Base-by-base conservation (phyloP, 2,888 invertebrate genomes). In the Agrochola lota region DNA sequence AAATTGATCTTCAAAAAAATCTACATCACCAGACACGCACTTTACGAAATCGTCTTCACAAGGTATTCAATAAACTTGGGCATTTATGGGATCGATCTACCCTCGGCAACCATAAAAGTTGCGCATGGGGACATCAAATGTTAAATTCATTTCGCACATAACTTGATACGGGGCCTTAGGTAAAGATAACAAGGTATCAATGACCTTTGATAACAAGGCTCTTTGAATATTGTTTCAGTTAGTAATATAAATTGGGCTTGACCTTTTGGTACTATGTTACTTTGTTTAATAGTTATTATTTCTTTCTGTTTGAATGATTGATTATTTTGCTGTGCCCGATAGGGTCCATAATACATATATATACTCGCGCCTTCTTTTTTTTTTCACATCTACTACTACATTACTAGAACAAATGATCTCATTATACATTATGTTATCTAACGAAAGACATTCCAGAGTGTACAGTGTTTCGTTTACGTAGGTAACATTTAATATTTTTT, bases 91-190 rank as follows among this genome's bases (percentile, higher is more conserved):
- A 77, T 83, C 85, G 78, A 87, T 82, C 55, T 83, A 23, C 78
- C 83, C 66, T 46, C 43, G 15, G 67, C 62, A 52, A 26, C 72
- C 62, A 77, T 87, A 86, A 87, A 86, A 77, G 63, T 12, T 60
- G 40, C 80, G 72, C 80, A 67, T 40, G 75, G 74, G 78, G 57
- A 71, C 84, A 86, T 87, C 71, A 83, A 88, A 88, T 88, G 85
- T 84, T 86, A 82, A 87, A 88, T 89, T 87, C 86, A 89, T 89
- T 87, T 84, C 76, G 64, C 81, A 83, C 76, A 77, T 80, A 86
- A 81, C 85, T 72, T 70, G 71, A 78, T 74, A 74, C 43, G 55
- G 67, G 68, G 71, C 67, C 52, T 72, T 78, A 74, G 74, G 72
- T 76, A 62, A 57, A 69, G 84, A 87, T 87, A 88, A 88, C 88